phyloP scores from a whole-genome alignment of 2,888 invertebrate species.

The Zelleria hepariella region DNA sequence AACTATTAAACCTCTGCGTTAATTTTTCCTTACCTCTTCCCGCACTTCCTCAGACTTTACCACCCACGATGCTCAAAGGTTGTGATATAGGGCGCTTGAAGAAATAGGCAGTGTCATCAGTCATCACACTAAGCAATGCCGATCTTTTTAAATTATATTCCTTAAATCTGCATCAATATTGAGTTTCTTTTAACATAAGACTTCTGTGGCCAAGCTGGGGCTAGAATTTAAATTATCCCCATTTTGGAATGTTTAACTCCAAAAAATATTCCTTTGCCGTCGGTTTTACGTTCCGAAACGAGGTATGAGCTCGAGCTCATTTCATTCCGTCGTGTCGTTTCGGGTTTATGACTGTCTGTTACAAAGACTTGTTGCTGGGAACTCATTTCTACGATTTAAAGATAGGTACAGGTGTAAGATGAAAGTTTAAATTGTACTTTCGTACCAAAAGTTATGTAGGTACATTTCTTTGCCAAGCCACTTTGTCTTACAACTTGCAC shows the following conservation, averaged over 20 bases:
- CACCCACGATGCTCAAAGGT: too few relatives aligned
- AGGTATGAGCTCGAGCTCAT: not conserved
- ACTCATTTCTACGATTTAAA: not conserved
- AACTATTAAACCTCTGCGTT: too few relatives aligned
- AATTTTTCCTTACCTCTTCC: too few relatives aligned
- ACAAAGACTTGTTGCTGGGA: not conserved
- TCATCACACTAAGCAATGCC: too few relatives aligned
- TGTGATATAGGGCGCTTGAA: too few relatives aligned
- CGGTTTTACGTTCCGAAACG: not conserved
- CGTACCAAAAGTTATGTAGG: too few relatives aligned
- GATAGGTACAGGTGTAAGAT: not conserved
- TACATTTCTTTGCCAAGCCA: not conserved
- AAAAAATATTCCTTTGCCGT: not conserved
- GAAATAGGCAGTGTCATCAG: too few relatives aligned
- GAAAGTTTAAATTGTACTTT: not conserved
- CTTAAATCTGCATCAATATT: too few relatives aligned
- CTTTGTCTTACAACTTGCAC: too few relatives aligned
- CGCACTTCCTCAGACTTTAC: too few relatives aligned
- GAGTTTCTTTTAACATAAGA: too few relatives aligned
- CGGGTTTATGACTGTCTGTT: not conserved
- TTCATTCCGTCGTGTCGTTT: not conserved
- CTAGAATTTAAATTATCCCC: not conserved
- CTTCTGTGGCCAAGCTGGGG: not conserved
- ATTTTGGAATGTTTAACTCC: not conserved
- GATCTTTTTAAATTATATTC: too few relatives aligned